These are phyloP conservation scores for Nesoenas mayeri DNA, from an alignment of 2,113 vertebrate genomes.

Conservation along the genomic window DNA sequence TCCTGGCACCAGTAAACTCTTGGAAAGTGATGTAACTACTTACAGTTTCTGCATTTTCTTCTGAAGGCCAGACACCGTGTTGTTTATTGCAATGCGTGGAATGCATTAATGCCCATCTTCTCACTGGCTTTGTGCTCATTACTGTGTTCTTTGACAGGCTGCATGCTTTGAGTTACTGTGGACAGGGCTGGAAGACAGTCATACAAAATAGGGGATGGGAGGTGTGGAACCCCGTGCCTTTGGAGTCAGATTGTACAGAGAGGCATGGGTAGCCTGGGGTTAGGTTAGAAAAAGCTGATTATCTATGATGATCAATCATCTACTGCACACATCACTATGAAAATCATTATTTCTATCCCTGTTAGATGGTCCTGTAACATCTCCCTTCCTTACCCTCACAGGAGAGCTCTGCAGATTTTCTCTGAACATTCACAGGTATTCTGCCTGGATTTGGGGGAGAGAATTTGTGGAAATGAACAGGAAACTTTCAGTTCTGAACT, in stretches of 20 bases:
- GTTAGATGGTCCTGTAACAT: neutral
- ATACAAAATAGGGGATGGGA: neutral
- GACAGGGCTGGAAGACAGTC: neutral
- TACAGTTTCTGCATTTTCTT: neutral
- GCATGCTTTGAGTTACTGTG: neutral
- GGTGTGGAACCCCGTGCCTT: neutral
- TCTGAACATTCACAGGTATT: neutral
- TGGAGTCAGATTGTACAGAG: neutral
- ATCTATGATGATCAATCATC: neutral
- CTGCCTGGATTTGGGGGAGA: neutral
- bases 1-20: neutral
- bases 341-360: neutral
- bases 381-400: neutral
- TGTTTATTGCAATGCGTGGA: neutral
- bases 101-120: neutral
- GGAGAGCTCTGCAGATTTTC: neutral
- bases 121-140: neutral
- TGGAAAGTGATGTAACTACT: neutral
- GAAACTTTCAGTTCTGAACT: slow-evolving; percentile 5
- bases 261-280: neutral
- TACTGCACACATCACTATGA: neutral
- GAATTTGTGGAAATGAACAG: neutral
- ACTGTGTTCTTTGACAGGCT: neutral
- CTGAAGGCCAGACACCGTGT: neutral
- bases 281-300: neutral